A percentile compares a stretch with the other conserved stretches of the same genome.
These are phyloP conservation scores for Epinephelus coioides DNA, from an alignment of 2,797 vertebrate genomes.

Conservation along the genomic window DNA sequence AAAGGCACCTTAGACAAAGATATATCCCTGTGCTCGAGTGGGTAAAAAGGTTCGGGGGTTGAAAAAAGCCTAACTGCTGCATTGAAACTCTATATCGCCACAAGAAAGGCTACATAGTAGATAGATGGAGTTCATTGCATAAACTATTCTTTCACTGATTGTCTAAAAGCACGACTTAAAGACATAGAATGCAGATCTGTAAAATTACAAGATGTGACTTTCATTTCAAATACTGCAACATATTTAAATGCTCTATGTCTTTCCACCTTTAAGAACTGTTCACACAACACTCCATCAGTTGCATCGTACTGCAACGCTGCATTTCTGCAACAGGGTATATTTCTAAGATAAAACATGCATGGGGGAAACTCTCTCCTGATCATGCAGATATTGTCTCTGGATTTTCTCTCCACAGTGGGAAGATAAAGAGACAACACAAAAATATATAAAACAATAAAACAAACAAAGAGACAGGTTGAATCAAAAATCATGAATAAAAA, in stretches of 20 bases:
- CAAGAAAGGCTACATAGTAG: conserved; percentile 62
- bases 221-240: conserved; percentile 43
- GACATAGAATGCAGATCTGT: conserved; percentile 37
- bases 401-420: conserved; percentile 42
- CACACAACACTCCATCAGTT: conserved; percentile 15
- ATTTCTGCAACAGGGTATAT: conserved; percentile 42
- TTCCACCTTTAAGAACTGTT: conserved; percentile 21
- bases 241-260: conserved; percentile 11
- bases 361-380: conserved; percentile 46
- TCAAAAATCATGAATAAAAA: conserved; percentile 69
- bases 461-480: conserved; percentile 62
- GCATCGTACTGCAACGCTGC: conserved; percentile 26
- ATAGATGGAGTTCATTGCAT: conserved; percentile 60
- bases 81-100: conserved; percentile 61
- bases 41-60: conserved; percentile 51
- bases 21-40: conserved; percentile 64
- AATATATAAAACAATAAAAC: conserved; percentile 66
- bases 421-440: conserved; percentile 66
- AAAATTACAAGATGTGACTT: conserved; percentile 37
- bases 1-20: conserved; percentile 85
- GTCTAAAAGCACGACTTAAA: conserved; percentile 65
- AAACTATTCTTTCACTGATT: conserved; percentile 68
- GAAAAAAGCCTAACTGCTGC: conserved; percentile 37
- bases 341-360: conserved; percentile 61
- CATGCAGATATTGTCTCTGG: conserved; percentile 66